Percentiles rank a stretch among this genome's conserved stretches.
These are phyloP conservation scores for Patagioenas fasciata DNA, from an alignment of 2,113 vertebrate genomes.

Conservation along the genomic window DNA sequence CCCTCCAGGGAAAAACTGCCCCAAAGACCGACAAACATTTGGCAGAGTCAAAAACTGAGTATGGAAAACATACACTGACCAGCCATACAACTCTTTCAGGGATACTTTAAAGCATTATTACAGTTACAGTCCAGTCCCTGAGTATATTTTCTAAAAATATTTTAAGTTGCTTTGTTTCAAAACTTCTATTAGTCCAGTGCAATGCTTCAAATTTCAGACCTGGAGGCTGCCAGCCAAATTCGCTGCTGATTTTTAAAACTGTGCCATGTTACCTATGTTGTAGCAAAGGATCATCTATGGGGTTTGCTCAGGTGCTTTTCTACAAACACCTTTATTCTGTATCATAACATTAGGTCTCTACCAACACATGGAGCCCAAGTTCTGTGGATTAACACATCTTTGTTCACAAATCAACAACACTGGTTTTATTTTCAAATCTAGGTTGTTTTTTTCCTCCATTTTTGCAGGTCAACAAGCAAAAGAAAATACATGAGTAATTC, in stretches of 20 bases:
- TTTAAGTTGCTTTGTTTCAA: constrained; percentile 1
- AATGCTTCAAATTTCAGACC: neutral
- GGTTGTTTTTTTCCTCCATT: rapidly evolving
- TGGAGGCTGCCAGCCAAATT: neutral
- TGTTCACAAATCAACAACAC: neutral
- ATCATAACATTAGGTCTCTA: neutral
- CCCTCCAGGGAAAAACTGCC: neutral
- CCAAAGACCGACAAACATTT: neutral
- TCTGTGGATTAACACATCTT: neutral
- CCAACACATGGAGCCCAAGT: neutral
- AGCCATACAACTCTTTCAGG: neutral
- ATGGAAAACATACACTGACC: neutral
- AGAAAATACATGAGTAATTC: neutral
- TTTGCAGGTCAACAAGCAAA: neutral
- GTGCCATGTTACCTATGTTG: neutral
- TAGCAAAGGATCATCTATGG: neutral
- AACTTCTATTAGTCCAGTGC: neutral
- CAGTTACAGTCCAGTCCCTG: neutral
- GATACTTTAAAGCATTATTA: neutral
- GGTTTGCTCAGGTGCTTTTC: neutral
- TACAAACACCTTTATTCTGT: neutral
- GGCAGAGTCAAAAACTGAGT: neutral
- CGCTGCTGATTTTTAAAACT: neutral
- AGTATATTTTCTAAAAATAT: constrained; percentile 10
- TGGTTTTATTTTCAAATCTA: neutral